Conservation (phyloP, 2,797 vertebrate genomes). For the Nannoperca australis region DNA sequence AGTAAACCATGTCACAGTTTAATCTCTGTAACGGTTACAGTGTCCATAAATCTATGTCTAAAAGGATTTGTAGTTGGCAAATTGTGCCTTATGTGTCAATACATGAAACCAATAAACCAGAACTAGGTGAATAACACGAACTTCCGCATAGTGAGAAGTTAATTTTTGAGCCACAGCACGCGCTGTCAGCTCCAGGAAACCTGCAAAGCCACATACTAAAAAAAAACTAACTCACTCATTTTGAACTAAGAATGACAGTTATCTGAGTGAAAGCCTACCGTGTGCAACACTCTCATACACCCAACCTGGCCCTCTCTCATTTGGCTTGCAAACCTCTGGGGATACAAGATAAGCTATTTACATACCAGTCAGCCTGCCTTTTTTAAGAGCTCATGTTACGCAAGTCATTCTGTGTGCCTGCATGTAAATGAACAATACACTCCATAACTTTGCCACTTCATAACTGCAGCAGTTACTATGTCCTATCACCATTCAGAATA, state of each 20-base stretch:
- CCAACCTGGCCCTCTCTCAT: constrained; percentile 57
- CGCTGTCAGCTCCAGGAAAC: constrained; percentile 37
- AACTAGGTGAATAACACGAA: constrained; percentile 24
- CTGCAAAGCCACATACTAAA: constrained; percentile 56
- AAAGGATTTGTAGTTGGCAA: not conserved
- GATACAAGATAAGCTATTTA: constrained; percentile 76
- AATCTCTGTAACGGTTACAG: not conserved
- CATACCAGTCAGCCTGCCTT: constrained; percentile 65
- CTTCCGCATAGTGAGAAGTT: constrained; percentile 20
- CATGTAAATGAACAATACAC: constrained; percentile 34
- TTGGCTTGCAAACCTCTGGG: constrained; percentile 78
- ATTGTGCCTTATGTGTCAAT: not conserved
- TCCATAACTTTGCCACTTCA: constrained; percentile 32
- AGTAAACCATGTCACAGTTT: constrained; percentile 14
- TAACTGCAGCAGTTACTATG: constrained; percentile 20
- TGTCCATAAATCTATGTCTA: not conserved
- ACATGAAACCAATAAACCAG: constrained; percentile 14
- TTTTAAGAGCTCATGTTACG: constrained; percentile 61
- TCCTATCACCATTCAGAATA: constrained; percentile 20
- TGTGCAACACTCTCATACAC: constrained; percentile 46
- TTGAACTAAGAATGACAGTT: constrained; percentile 58
- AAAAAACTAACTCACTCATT: constrained; percentile 1
- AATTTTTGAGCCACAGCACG: constrained; percentile 28
- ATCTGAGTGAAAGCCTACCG: constrained; percentile 32
- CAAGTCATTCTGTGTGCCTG: constrained; percentile 54